A percentile compares a stretch with the other conserved stretches of the same genome.
Evolutionary conservation across 2,888 invertebrate genomes (phyloP).

Genomic region (Girardia tigrina): DNA sequence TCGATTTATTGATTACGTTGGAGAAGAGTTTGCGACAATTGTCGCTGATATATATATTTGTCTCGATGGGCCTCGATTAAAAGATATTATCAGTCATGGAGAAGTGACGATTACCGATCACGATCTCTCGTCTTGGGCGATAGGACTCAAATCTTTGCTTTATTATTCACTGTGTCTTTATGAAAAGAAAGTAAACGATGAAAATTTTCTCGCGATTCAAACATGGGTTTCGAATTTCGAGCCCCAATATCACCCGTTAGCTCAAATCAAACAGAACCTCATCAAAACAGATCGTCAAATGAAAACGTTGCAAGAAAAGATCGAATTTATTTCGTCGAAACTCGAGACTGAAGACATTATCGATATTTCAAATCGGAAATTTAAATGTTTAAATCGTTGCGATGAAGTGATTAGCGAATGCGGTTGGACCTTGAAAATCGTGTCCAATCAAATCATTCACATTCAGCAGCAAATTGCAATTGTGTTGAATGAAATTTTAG

Average conservation of each 20-base stretch:
- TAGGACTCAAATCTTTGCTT: neutral
- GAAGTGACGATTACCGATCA: neutral
- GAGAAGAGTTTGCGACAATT: neutral
- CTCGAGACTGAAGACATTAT: no score
- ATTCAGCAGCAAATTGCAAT: neutral
- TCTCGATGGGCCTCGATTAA: neutral
- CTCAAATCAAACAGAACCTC: neutral
- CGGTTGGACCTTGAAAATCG: slow-evolving; percentile 2
- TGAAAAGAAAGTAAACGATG: neutral
- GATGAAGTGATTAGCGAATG: neutral
- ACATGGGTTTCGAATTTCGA: neutral
- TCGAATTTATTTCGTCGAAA: no score
- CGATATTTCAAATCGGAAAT: neutral
- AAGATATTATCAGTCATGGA: neutral
- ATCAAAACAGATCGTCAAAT: neutral
- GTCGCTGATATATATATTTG: neutral
- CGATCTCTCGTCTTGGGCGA: neutral
- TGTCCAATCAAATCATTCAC: neutral
- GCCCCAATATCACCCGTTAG: neutral
- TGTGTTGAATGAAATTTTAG: neutral
- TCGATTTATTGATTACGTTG: neutral
- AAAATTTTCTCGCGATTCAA: neutral
- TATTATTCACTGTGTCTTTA: neutral
- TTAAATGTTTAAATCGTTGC: neutral
- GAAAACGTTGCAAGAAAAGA: neutral